phyloP scores from a whole-genome alignment of 1,140 invertebrate genomes.

The Drosophila sechellia region DNA sequence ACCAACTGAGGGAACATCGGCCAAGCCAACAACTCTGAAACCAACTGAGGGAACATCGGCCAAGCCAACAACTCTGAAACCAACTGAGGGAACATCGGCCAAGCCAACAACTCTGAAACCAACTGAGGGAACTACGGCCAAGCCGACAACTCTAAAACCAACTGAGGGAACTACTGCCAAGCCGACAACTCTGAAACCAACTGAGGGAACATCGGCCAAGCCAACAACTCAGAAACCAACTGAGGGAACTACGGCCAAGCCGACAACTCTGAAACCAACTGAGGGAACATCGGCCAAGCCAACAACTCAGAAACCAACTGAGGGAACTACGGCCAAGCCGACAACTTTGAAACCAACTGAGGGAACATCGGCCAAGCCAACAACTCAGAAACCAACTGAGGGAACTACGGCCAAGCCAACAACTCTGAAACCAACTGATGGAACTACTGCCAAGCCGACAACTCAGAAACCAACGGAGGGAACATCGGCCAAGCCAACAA shows the following conservation, averaged over 20 bases:
- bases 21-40: too few relatives aligned
- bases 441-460: neutral
- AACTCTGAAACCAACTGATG: neutral
- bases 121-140: too few relatives aligned
- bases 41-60: too few relatives aligned
- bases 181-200: too few relatives aligned
- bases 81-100: too few relatives aligned
- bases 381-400: neutral
- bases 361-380: neutral
- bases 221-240: slow-evolving; percentile 1
- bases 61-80: too few relatives aligned
- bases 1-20: too few relatives aligned
- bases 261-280: neutral
- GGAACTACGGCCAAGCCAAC: neutral
- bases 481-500: neutral
- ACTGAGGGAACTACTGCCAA: too few relatives aligned
- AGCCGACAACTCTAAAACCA: too few relatives aligned
- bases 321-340: neutral
- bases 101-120: too few relatives aligned
- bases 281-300: neutral
- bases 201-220: too few relatives aligned
- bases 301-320: neutral
- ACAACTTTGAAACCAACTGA: slow-evolving; percentile 3
- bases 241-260: neutral
- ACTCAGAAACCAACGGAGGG: slow-evolving; percentile 1